Evolutionary conservation across 2,888 invertebrate genomes (phyloP).

Genomic region (Euzetes globulus): DNA sequence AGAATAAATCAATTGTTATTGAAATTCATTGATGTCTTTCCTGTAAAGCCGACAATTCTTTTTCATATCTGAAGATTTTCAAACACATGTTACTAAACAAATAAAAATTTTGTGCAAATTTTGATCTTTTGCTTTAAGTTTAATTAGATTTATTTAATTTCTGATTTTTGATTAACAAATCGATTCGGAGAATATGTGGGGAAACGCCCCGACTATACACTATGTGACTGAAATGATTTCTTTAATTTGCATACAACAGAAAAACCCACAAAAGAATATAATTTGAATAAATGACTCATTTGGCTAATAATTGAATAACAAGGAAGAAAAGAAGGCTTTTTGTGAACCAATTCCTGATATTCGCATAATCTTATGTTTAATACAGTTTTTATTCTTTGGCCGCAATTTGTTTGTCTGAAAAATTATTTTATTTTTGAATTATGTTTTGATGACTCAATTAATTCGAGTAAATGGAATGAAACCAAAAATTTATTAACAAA

Average conservation of each 20-base stretch:
- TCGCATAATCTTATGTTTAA: too few species aligned
- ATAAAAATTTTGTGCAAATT: neutral
- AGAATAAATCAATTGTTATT: neutral
- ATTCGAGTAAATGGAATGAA: too few species aligned
- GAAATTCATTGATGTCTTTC: neutral
- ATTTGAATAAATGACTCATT: neutral
- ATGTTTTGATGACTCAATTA: too few species aligned
- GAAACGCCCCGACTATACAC: neutral
- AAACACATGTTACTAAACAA: too few species aligned
- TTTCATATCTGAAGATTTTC: neutral
- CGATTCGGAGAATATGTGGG: slow-evolving; percentile 1
- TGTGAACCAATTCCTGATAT: too few species aligned
- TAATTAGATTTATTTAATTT: neutral
- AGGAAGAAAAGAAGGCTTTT: neutral
- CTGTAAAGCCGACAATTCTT: neutral
- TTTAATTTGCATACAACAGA: neutral
- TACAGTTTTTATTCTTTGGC: too few species aligned
- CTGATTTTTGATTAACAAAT: slow-evolving; percentile 15
- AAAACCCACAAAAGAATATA: neutral
- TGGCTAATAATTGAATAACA: neutral
- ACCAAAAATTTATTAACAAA: too few species aligned
- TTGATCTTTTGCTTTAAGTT: neutral
- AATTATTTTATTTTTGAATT: too few species aligned
- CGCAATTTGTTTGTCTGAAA: too few species aligned
- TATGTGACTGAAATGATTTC: neutral